These are phyloP conservation scores for Prunella fulvescens DNA, from an alignment of 2,113 vertebrate species.

Conservation along the genomic window DNA sequence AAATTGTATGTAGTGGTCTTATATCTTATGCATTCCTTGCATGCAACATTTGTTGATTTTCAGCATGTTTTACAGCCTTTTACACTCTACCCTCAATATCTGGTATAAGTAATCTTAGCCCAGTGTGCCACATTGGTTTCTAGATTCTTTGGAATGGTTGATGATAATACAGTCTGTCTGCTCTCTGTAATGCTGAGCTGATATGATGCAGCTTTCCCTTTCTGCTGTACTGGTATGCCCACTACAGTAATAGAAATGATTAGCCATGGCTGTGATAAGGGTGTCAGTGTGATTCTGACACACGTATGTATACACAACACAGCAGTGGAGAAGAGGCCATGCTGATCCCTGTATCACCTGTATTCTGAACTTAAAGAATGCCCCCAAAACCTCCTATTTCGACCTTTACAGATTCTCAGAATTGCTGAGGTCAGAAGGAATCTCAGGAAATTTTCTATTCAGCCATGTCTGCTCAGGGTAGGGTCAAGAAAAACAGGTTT, in stretches of 20 bases:
- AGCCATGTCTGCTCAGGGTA: not conserved
- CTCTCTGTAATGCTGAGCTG: not conserved
- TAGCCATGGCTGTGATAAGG: not conserved
- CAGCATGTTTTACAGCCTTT: not conserved
- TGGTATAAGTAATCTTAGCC: not conserved
- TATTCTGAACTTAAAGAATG: not conserved
- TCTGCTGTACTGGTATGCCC: not conserved
- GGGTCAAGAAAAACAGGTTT: not conserved
- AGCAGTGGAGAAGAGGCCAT: accelerated
- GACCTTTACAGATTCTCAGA: not conserved
- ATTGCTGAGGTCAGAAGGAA: not conserved
- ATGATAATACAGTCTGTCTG: not conserved
- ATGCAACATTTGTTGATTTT: not conserved
- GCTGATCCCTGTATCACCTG: not conserved
- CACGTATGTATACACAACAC: not conserved
- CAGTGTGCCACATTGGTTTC: not conserved
- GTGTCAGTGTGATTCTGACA: not conserved
- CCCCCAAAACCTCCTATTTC: not conserved
- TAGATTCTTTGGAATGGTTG: not conserved
- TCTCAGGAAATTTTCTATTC: not conserved
- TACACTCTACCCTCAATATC: not conserved
- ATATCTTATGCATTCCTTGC: not conserved
- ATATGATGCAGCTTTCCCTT: not conserved
- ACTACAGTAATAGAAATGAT: not conserved
- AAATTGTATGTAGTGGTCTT: not conserved